A percentile compares a stretch with the other conserved stretches of the same genome.
Evolutionary conservation across 2,797 vertebrate genomes (phyloP).

Genomic region (Buphagus erythrorhynchus): DNA sequence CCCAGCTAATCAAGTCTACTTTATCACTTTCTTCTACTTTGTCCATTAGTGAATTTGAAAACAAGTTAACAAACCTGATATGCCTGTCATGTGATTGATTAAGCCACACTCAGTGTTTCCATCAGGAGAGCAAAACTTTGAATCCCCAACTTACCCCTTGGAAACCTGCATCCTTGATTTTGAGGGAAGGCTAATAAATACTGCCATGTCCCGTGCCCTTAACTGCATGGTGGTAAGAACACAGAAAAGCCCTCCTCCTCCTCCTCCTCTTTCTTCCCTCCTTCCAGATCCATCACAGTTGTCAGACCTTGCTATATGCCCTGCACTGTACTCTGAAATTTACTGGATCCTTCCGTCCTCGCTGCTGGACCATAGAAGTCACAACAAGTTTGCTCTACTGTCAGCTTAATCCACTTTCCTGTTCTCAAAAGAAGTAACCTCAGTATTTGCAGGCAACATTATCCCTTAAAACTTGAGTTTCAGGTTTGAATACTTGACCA

Average conservation of each 20-base stretch:
- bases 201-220: not conserved
- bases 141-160: not conserved
- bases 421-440: not conserved
- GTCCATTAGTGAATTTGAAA: not conserved
- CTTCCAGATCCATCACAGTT: not conserved
- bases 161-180: not conserved
- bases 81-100: not conserved
- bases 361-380: not conserved
- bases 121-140: not conserved
- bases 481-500: not conserved
- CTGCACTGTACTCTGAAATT: not conserved
- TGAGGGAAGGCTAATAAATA: not conserved
- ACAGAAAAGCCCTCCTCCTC: not conserved
- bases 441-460: not conserved
- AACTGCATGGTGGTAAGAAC: not conserved
- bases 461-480: not conserved
- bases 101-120: not conserved
- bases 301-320: not conserved
- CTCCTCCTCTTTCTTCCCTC: not conserved
- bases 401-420: not conserved
- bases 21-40: not conserved
- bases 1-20: not conserved
- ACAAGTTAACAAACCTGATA: not conserved
- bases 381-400: not conserved
- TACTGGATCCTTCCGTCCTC: not conserved